Evolutionary conservation across 2,113 vertebrate species (phyloP).

Genomic region (Percopsis transmontana): DNA sequence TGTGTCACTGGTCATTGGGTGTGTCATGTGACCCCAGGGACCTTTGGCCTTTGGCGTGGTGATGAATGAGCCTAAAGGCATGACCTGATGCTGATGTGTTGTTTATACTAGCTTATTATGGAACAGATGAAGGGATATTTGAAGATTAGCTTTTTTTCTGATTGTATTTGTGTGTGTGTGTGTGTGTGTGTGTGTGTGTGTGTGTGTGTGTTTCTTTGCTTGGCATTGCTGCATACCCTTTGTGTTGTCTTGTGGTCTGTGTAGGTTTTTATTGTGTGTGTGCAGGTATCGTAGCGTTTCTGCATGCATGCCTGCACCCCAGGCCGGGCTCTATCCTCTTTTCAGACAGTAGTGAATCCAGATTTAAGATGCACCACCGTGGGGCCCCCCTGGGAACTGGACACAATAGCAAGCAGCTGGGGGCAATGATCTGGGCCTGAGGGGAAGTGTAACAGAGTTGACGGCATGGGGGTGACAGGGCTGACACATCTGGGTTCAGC

Average conservation of each 20-base stretch:
- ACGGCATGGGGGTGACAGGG: slow-evolving; percentile 45
- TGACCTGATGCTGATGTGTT: background rate
- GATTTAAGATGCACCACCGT: slow-evolving; percentile 24
- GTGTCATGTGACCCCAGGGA: slow-evolving; percentile 46
- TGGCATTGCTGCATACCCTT: background rate
- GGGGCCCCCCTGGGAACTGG: slow-evolving; percentile 59
- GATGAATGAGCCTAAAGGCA: slow-evolving; percentile 15
- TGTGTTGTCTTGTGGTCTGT: background rate
- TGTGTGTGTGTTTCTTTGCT: background rate
- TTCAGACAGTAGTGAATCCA: slow-evolving; percentile 23
- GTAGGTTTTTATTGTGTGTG: background rate
- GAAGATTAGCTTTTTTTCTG: background rate
- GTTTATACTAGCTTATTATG: background rate
- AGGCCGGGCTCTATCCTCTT: slow-evolving; percentile 1
- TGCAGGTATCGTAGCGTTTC: background rate
- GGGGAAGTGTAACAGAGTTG: slow-evolving; percentile 51
- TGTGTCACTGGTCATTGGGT: slow-evolving; percentile 22
- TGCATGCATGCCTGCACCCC: slow-evolving; percentile 12
- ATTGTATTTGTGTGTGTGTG: slow-evolving; percentile 10
- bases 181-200: slow-evolving; percentile 1
- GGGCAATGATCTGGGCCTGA: slow-evolving; percentile 52
- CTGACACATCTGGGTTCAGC: slow-evolving; percentile 38
- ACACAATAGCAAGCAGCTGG: too few relatives aligned
- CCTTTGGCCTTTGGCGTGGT: slow-evolving; percentile 54
- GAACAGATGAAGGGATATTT: background rate